phyloP scores from a whole-genome alignment of 1,140 invertebrate species.

The Cyclargus thomasi region DNA sequence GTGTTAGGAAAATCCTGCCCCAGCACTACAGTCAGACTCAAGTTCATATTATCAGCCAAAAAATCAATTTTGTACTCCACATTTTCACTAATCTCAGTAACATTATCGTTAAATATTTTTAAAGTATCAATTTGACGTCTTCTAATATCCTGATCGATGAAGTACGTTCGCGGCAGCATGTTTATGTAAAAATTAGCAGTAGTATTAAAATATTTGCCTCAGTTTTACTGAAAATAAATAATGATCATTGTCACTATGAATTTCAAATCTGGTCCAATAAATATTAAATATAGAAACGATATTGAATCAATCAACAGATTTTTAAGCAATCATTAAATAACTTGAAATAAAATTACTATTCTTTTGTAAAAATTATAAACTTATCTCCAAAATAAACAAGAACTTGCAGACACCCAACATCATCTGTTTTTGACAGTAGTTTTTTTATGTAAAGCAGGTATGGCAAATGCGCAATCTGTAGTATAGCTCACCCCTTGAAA shows the following conservation, averaged over 20 bases:
- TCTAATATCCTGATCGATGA: constrained; percentile 66
- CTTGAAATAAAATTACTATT: too few species aligned
- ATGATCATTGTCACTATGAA: too few species aligned
- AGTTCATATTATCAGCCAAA: constrained; percentile 76
- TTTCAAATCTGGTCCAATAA: too few species aligned
- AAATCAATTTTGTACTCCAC: constrained; percentile 84
- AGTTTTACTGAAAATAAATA: too few species aligned
- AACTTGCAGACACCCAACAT: neutral
- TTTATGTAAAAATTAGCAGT: neutral
- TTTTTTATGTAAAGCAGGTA: neutral
- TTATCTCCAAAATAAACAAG: neutral
- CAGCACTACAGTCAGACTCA: constrained; percentile 79
- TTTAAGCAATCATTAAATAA: too few species aligned
- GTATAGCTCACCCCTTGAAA: too few species aligned
- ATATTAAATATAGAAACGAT: too few species aligned
- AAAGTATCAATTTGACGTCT: constrained; percentile 82
- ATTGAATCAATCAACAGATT: too few species aligned
- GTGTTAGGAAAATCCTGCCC: constrained; percentile 83
- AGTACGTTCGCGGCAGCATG: constrained; percentile 57
- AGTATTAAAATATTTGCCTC: too few species aligned
- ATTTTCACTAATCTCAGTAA: constrained; percentile 81
- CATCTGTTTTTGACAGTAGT: neutral
- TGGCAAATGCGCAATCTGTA: too few species aligned
- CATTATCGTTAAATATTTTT: constrained; percentile 84
- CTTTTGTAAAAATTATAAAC: too few species aligned